Evolutionary conservation across 2,113 vertebrate genomes (phyloP).

Genomic region (Rutilus rutilus): DNA sequence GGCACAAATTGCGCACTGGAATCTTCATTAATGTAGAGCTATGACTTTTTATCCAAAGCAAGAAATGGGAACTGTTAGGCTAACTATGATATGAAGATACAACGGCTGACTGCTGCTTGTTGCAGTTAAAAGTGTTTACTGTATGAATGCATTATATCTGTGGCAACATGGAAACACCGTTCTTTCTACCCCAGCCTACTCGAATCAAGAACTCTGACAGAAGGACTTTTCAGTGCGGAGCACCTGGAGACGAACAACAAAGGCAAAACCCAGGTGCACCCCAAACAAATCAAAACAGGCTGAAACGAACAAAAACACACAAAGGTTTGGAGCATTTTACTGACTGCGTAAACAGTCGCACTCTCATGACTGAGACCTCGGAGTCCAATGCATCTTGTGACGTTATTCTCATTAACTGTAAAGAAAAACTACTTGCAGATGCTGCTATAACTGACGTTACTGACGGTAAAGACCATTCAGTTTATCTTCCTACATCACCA

Average conservation of each 20-base stretch:
- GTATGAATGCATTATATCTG: neutral
- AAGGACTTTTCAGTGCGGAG: neutral
- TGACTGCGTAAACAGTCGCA: neutral
- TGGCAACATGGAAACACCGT: neutral
- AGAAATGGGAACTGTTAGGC: neutral
- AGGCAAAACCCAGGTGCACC: neutral
- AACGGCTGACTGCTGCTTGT: neutral
- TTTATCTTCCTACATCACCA: neutral
- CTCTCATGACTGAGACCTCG: neutral
- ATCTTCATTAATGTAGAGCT: neutral
- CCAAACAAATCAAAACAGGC: conserved; percentile 44
- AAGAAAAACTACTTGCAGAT: neutral
- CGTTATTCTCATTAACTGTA: neutral
- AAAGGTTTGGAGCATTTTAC: neutral
- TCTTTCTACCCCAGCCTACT: neutral
- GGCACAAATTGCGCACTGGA: neutral
- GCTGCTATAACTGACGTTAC: too few relatives aligned
- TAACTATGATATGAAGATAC: neutral
- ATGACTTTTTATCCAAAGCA: neutral
- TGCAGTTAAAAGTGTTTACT: neutral
- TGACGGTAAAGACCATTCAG: neutral
- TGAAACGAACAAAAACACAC: conserved; percentile 26
- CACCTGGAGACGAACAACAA: neutral
- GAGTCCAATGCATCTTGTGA: neutral
- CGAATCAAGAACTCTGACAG: neutral